Conservation (phyloP, 2,797 vertebrate genomes). For the Chaenodraco wilsoni region DNA sequence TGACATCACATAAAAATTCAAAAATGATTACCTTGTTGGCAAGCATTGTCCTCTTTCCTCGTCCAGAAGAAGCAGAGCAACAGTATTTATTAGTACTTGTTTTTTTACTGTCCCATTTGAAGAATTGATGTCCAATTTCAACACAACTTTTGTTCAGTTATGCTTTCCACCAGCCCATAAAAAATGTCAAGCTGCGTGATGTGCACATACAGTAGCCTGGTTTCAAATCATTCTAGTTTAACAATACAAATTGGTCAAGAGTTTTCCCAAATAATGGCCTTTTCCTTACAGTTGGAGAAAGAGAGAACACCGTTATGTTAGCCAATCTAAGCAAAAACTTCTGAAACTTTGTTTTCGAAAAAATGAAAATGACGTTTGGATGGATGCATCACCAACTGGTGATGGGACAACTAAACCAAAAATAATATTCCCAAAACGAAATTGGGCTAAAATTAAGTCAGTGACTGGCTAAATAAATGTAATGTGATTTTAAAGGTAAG, state of each 20-base stretch:
- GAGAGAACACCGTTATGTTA: neutral
- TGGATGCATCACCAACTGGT: neutral
- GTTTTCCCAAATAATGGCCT: neutral
- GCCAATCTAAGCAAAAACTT: neutral
- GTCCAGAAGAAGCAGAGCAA: neutral
- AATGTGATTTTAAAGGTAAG: neutral
- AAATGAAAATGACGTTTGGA: neutral
- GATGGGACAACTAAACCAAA: neutral
- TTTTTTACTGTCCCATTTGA: neutral
- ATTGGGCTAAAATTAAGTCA: neutral
- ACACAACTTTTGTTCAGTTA: neutral
- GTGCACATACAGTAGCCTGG: neutral
- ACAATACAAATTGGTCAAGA: neutral
- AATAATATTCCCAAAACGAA: neutral
- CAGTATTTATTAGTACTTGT: neutral
- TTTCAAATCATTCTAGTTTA: neutral
- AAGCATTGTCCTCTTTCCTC: neutral
- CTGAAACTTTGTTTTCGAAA: neutral
- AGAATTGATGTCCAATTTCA: neutral
- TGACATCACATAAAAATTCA: neutral
- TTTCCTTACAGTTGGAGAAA: neutral
- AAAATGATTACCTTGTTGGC: neutral
- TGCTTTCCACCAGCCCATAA: neutral
- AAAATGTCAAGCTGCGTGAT: neutral
- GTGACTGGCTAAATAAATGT: neutral